Base-by-base conservation (phyloP, 1,140 invertebrate genomes). In the Hylyphantes graminicola region DNA sequence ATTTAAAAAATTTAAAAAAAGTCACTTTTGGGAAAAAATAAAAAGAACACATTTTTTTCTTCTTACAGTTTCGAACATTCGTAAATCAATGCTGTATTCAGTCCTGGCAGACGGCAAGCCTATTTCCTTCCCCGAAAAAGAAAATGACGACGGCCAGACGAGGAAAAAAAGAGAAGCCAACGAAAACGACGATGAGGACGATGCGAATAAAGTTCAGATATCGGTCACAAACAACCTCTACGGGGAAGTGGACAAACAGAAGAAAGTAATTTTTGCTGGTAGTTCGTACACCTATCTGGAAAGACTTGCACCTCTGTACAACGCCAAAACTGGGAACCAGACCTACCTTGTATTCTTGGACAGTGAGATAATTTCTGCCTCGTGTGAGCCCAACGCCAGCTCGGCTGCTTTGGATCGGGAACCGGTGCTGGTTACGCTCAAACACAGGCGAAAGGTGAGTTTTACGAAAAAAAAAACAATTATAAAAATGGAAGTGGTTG, bases 391-490 rank as follows among this genome's bases (percentile, higher is more conserved):
- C 19, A 77, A 76, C 51, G 73, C 82, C 11, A 77, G 73, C 19
- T 74, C 81, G 0, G 13, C 72, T 9, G 74, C 73, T 6, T 17
- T 85, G 53, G 65, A 77, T 59, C 57, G 61, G n/a, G 82, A 77
- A 61, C 82, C 82, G 0, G 11, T 85, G 5, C 2, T 72, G 4
- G 61, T 85, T 10, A 85, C 61, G 2, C 64, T 85, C 9, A 76
- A 85, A n/a, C 82, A 85, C 53, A 85, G 15, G 15, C 76, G 82
- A 11, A 76, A 85, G 73, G 82, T 76, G 57, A 70, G 57, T 3
- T 59, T 59, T 59, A 59, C 57, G 7, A 59, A 13, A n/a, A n/a
- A 59, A 13, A 59, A 2, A 59, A 59, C 2, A 59, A 59, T n/a
- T n/a, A n/a, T n/a, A n/a, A n/a, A n/a, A n/a, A n/a, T n/a, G n/a